Evolutionary conservation across 2,888 invertebrate genomes (phyloP).

Genomic region (Eulithis testata): DNA sequence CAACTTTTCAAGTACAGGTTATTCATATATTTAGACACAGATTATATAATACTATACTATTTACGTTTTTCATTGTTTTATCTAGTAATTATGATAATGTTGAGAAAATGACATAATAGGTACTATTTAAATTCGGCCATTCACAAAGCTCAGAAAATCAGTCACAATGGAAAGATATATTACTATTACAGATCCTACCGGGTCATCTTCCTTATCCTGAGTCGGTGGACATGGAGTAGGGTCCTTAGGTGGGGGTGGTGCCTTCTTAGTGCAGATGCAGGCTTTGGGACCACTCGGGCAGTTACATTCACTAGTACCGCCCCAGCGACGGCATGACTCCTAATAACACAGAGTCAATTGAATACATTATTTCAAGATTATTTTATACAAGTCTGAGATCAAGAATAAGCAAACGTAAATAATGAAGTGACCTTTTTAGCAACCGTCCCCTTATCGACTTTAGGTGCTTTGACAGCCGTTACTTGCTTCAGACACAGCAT

Average conservation of each 20-base stretch:
- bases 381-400: neutral
- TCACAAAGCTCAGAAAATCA: no score
- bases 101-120: no score
- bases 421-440: conserved; percentile 60
- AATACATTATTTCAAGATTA: no score
- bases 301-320: conserved; percentile 63
- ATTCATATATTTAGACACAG: no score
- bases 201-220: conserved; percentile 47
- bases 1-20: no score
- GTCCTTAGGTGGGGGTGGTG: conserved; percentile 52
- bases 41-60: no score
- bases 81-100: no score
- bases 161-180: neutral
- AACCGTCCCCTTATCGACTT: conserved; percentile 60
- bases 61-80: no score
- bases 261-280: conserved; percentile 62
- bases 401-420: conserved; percentile 1
- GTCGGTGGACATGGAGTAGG: conserved; percentile 52
- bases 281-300: conserved; percentile 69
- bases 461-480: conserved; percentile 48
- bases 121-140: no score
- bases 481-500: conserved; percentile 70
- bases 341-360: conserved; percentile 30
- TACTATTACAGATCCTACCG: conserved; percentile 41
- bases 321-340: conserved; percentile 70